Evolutionary conservation across 2,113 vertebrate genomes (phyloP).

Genomic region (Pseudopodoces humilis): DNA sequence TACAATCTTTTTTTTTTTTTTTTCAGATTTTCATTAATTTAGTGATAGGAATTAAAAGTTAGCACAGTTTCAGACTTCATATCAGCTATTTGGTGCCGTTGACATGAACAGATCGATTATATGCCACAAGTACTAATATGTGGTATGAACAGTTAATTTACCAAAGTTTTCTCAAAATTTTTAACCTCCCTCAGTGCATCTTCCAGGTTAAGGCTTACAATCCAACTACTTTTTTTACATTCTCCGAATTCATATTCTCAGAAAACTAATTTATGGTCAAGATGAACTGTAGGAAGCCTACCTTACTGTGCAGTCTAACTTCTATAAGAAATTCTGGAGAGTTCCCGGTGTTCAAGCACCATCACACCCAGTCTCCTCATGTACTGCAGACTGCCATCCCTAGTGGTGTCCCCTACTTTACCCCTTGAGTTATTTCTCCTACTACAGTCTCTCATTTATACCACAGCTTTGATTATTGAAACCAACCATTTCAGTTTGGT

Average conservation of each 20-base stretch:
- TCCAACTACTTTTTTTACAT: neutral
- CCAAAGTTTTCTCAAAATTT: neutral
- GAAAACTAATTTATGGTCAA: neutral
- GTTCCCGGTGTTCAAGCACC: accelerated
- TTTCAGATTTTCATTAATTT: neutral
- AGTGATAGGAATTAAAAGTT: neutral
- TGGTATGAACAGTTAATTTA: neutral
- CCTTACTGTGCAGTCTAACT: neutral
- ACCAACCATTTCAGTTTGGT: neutral
- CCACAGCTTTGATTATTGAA: neutral
- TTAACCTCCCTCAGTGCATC: neutral
- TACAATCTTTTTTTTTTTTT: neutral
- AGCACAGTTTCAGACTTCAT: neutral
- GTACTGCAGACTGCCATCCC: neutral
- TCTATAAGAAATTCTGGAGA: neutral
- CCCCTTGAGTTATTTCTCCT: neutral
- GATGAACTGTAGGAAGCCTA: neutral
- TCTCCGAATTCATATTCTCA: neutral
- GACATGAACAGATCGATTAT: accelerated
- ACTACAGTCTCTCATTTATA: neutral
- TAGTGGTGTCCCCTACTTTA: neutral
- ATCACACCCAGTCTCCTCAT: neutral
- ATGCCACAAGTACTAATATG: neutral
- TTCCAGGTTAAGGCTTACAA: neutral
- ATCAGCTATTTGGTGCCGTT: neutral